Base-by-base conservation (phyloP, 2,888 invertebrate species). In the Tridacna crocea region DNA sequence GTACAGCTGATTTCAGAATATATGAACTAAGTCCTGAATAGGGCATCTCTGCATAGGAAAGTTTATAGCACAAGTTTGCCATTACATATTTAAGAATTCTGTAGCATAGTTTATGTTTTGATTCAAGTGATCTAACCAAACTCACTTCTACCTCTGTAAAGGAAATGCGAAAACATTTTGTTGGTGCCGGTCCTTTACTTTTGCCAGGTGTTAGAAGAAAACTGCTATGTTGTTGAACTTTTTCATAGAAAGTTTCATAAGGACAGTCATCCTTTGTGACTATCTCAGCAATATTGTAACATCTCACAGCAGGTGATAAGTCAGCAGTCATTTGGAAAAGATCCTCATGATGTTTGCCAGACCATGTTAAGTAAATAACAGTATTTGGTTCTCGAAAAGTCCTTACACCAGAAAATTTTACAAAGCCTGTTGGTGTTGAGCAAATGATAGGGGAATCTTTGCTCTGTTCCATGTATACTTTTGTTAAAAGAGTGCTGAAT, bases 71-170 rank as follows among this genome's bases (percentile, higher is more conserved):
- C n/a, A 61, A 22, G 22, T 61, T 61, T 24, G 55, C 47, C n/a
- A 68, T 15, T 68, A 68, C 15, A 47, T 68, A 68, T 36, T 68
- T 68, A 15, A 68, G 15, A 24, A 68, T 24, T 27, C 36, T 68
- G 48, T 68, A 68, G 22, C 68, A 68, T 22, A n/a, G 0, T n/a
- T 13, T 68, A 48, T 68, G 68, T 47, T 10, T 46, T 47, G 48
- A 12, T 10, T 48, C 48, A 48, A 68, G 47, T 12, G 26, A n/a
- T 48, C 47, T 46, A 10, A 68, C 36, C 13, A 68, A 6, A 22
- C 13, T 19, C 10, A 68, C 68, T 24, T 68, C 68, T 12, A 22
- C 36, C 47, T 68, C 36, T 12, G 68, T 68, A 3, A 47, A 22
- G 19, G 36, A 26, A 27, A 68, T 68, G 12, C 36, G 68, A 48